Conservation (phyloP, 2,888 invertebrate genomes). For the Drosophila cognata region DNA sequence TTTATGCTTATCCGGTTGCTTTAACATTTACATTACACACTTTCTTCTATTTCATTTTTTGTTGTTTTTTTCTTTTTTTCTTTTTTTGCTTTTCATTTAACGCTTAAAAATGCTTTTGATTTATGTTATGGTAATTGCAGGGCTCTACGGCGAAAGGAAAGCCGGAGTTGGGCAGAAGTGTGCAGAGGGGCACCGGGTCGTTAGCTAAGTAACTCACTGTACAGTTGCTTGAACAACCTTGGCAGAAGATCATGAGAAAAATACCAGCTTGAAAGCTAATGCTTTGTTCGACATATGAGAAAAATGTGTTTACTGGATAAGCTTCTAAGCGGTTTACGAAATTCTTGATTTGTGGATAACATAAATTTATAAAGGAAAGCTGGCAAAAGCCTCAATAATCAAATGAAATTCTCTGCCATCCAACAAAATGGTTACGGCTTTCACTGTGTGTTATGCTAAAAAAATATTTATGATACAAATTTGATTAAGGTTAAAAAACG, state of each 20-base stretch:
- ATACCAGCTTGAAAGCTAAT: not conserved
- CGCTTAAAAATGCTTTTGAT: constrained; percentile 66
- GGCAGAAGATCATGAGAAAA: not conserved
- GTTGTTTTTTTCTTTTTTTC: constrained; percentile 7
- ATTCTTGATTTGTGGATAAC: not conserved
- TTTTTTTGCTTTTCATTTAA: constrained; percentile 26
- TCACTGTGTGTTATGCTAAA: not conserved
- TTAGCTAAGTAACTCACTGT: constrained; percentile 18
- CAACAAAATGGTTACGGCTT: not conserved
- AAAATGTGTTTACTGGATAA: not conserved
- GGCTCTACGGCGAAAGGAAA: constrained; percentile 10
- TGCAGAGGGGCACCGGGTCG: constrained; percentile 1
- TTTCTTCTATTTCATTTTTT: constrained; percentile 8
- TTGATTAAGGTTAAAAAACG: not conserved
- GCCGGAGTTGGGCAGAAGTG: not conserved
- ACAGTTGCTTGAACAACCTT: constrained; percentile 20
- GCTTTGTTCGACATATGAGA: not conserved
- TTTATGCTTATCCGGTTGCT: constrained; percentile 73
- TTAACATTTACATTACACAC: constrained; percentile 49
- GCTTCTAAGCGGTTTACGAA: not conserved
- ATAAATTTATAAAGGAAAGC: not conserved
- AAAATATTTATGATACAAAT: not conserved
- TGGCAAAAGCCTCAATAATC: not conserved
- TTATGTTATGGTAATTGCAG: constrained; percentile 76
- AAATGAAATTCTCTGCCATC: not conserved